phyloP scores from a whole-genome alignment of 2,113 vertebrate genomes.

The Illadopsis cleaveri region DNA sequence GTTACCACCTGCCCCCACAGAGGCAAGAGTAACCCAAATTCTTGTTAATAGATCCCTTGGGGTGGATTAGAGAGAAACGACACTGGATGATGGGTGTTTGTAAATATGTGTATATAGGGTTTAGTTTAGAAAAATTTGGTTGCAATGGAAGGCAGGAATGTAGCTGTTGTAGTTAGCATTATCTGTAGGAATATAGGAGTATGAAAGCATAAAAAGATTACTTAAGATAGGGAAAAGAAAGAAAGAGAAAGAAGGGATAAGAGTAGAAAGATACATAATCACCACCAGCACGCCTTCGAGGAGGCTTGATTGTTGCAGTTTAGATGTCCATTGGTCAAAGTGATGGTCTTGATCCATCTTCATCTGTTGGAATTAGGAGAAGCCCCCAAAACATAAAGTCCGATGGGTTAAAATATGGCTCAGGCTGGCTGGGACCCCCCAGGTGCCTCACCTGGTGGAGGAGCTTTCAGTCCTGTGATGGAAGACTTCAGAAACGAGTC shows the following conservation, averaged over 20 bases:
- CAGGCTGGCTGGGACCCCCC: background rate
- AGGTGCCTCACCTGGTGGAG: background rate
- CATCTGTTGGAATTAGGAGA: background rate
- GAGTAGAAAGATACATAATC: background rate
- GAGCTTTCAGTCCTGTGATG: background rate
- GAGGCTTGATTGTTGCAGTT: background rate
- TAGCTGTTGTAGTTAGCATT: too few relatives aligned
- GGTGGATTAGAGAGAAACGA: background rate
- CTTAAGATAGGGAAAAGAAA: background rate
- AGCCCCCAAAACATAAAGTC: background rate
- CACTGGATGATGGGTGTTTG: accelerated
- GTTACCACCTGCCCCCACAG: accelerated
- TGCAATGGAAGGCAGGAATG: background rate
- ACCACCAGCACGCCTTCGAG: accelerated
- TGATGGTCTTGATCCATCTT: background rate
- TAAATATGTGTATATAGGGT: background rate
- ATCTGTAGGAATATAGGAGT: background rate
- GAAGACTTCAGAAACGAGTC: background rate
- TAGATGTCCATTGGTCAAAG: background rate
- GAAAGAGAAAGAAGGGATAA: background rate
- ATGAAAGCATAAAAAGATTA: background rate
- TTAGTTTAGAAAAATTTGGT: background rate
- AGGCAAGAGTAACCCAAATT: background rate
- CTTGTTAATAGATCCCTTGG: background rate
- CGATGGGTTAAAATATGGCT: accelerated